These are phyloP conservation scores for Pycnonotus jocosus DNA, from an alignment of 2,113 vertebrate genomes.

Conservation along the genomic window DNA sequence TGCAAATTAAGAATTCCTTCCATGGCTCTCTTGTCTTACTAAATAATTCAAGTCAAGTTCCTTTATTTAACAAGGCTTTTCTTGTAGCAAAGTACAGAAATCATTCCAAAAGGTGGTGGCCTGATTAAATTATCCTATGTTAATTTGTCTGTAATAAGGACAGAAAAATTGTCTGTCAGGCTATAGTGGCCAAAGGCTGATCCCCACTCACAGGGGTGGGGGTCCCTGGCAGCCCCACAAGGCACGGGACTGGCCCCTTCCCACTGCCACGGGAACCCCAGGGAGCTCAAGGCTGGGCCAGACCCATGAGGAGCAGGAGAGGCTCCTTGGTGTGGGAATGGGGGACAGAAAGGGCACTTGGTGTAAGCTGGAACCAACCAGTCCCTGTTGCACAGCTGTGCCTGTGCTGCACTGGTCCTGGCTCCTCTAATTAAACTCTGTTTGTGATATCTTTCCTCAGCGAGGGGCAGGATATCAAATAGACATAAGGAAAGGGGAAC, in stretches of 20 bases:
- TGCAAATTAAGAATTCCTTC: background rate
- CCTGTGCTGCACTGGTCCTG: accelerated
- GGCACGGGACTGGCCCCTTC: accelerated
- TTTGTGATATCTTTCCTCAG: background rate
- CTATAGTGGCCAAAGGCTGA: background rate
- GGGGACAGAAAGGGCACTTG: background rate
- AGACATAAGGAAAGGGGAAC: background rate
- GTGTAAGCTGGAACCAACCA: background rate
- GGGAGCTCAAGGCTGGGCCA: accelerated
- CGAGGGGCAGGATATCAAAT: accelerated
- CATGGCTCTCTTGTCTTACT: background rate
- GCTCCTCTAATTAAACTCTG: background rate
- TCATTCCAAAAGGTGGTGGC: background rate
- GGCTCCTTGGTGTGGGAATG: accelerated
- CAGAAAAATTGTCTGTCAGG: background rate
- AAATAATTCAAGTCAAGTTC: background rate
- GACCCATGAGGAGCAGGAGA: accelerated
- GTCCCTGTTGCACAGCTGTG: no score
- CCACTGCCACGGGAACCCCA: accelerated
- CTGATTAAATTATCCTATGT: background rate
- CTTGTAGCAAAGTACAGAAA: background rate
- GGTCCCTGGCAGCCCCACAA: background rate
- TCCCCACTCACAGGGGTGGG: accelerated
- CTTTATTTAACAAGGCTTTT: background rate
- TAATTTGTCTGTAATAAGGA: background rate